Evolutionary conservation across 2,113 vertebrate genomes (phyloP).

Genomic region (Protobothrops flavoviridis): DNA sequence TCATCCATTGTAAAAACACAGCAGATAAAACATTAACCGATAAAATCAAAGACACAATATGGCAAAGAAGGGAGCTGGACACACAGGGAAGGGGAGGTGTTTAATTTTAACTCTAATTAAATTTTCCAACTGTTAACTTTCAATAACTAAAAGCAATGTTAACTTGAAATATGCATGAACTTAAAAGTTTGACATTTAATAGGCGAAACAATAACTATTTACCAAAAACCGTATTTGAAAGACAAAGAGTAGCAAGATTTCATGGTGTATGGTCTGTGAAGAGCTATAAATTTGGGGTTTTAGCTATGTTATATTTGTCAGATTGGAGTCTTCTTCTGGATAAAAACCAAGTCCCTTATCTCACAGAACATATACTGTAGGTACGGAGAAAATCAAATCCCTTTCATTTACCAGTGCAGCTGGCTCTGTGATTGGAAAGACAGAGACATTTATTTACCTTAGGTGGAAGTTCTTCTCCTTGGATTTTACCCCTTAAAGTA

Average conservation of each 20-base stretch:
- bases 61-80: neutral
- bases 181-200: neutral
- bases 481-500: neutral
- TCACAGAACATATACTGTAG: neutral
- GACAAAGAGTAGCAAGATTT: neutral
- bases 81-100: neutral
- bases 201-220: neutral
- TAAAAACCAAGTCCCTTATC: neutral
- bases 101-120: neutral
- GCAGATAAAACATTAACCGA: neutral
- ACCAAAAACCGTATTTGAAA: neutral
- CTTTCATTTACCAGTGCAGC: neutral
- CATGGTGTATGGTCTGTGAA: neutral
- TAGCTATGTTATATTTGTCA: neutral
- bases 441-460: neutral
- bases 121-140: neutral
- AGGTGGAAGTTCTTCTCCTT: neutral
- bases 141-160: neutral
- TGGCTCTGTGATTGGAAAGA: neutral
- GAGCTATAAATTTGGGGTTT: neutral
- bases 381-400: neutral
- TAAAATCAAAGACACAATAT: neutral
- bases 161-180: neutral
- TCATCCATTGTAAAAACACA: neutral
- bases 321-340: neutral